These are phyloP conservation scores for Nebria ingens DNA, from an alignment of 1,140 invertebrate genomes.

Conservation along the genomic window DNA sequence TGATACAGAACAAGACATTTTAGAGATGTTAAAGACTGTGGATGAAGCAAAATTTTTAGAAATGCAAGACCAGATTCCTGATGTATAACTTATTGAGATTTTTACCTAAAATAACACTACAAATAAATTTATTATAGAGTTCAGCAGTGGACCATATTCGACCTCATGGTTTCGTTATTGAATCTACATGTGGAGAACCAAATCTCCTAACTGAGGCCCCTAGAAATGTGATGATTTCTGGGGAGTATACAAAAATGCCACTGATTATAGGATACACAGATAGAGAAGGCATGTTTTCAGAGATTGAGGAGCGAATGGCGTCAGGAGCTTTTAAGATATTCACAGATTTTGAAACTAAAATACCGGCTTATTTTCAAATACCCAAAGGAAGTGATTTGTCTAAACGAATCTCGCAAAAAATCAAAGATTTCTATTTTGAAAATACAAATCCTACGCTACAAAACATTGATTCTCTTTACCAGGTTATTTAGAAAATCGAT, in stretches of 20 bases:
- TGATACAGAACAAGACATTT: neutral
- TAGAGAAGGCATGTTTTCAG: conserved; percentile 21
- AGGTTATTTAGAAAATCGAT: conserved; percentile 12
- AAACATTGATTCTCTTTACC: neutral
- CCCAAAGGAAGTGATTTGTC: conserved; percentile 8
- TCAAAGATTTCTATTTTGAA: conserved; percentile 16
- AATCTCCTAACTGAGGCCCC: conserved; percentile 24
- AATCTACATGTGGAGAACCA: conserved; percentile 13
- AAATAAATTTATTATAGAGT: neutral
- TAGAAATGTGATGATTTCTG: conserved; percentile 22
- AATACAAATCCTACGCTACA: neutral
- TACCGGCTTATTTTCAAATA: conserved; percentile 12
- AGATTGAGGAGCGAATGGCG: neutral
- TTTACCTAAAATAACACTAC: neutral
- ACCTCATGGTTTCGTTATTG: conserved; percentile 13
- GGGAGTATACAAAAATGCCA: conserved; percentile 26
- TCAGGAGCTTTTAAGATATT: neutral
- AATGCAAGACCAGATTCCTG: neutral
- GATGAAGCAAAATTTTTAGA: neutral
- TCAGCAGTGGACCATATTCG: neutral
- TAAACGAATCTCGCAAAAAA: conserved; percentile 14
- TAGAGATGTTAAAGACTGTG: neutral
- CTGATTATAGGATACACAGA: conserved; percentile 25
- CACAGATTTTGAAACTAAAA: conserved; percentile 11
- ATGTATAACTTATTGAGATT: neutral